Evolutionary conservation across 2,113 vertebrate genomes (phyloP).

Genomic region (Thinocorus orbignyianus): DNA sequence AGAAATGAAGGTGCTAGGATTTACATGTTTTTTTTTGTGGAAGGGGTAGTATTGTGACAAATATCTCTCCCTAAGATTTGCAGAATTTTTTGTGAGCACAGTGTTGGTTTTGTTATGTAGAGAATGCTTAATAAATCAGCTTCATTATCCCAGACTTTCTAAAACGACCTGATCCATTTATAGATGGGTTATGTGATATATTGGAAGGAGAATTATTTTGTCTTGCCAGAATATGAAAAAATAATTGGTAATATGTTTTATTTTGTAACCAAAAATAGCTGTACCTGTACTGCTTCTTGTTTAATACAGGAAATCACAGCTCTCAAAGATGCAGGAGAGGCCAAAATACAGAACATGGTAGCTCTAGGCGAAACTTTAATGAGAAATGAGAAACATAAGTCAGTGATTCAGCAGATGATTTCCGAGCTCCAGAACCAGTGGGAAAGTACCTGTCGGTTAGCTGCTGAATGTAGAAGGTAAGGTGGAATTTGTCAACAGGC

Average conservation of each 20-base stretch:
- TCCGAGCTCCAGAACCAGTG: conserved; percentile 66
- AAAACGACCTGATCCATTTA: neutral
- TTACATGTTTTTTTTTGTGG: neutral
- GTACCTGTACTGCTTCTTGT: neutral
- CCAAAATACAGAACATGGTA: conserved; percentile 62
- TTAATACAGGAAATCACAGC: conserved; percentile 70
- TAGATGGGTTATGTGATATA: neutral
- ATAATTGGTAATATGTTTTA: neutral
- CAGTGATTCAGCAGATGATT: conserved; percentile 28
- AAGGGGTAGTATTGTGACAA: neutral
- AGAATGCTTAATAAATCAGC: neutral
- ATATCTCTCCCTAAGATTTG: neutral
- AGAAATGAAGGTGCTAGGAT: neutral
- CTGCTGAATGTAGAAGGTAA: conserved; percentile 69
- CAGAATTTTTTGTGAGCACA: neutral
- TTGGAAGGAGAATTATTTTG: neutral
- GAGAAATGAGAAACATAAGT: neutral
- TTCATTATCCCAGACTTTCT: neutral
- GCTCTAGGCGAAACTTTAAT: conserved; percentile 32
- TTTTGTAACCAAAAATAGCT: neutral
- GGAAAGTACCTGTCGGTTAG: conserved; percentile 58
- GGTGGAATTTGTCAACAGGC: neutral
- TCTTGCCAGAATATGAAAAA: neutral
- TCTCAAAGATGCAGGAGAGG: conserved; percentile 67
- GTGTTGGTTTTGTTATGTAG: neutral